These are phyloP conservation scores for Pollimyrus isidori DNA, from an alignment of 2,113 vertebrate species.

Conservation along the genomic window DNA sequence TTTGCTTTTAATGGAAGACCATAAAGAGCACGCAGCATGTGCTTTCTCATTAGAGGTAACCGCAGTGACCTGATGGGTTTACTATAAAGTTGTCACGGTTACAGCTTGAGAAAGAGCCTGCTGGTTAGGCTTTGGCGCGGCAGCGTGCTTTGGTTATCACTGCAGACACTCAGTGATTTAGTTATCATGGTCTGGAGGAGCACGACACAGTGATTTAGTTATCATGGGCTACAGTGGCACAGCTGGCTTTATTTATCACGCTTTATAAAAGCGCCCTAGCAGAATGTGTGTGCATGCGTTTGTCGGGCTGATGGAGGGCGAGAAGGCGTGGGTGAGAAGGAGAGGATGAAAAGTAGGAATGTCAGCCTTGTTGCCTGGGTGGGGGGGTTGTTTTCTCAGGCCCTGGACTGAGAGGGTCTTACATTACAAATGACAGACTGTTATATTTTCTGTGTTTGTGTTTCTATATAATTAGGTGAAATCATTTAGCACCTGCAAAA, in stretches of 20 bases:
- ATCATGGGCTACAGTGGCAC: background rate
- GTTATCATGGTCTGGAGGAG: constrained; percentile 1
- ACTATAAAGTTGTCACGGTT: background rate
- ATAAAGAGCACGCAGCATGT: background rate
- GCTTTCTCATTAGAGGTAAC: background rate
- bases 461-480: background rate
- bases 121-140: background rate
- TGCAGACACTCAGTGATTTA: constrained; percentile 1
- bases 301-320: background rate
- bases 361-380: background rate
- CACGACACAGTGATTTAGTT: background rate
- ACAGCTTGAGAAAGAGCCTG: background rate
- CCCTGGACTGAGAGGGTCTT: background rate
- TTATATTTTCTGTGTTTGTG: background rate
- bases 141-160: background rate
- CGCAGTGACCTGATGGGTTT: background rate
- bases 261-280: background rate
- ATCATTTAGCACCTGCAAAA: background rate
- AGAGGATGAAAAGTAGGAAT: background rate
- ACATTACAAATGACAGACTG: background rate
- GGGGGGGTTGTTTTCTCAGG: background rate
- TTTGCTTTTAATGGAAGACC: background rate
- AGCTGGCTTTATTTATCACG: background rate
- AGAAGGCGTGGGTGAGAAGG: background rate
- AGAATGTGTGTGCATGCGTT: background rate